phyloP scores from a whole-genome alignment of 2,888 invertebrate species.

The Diachrysia chrysitis region DNA sequence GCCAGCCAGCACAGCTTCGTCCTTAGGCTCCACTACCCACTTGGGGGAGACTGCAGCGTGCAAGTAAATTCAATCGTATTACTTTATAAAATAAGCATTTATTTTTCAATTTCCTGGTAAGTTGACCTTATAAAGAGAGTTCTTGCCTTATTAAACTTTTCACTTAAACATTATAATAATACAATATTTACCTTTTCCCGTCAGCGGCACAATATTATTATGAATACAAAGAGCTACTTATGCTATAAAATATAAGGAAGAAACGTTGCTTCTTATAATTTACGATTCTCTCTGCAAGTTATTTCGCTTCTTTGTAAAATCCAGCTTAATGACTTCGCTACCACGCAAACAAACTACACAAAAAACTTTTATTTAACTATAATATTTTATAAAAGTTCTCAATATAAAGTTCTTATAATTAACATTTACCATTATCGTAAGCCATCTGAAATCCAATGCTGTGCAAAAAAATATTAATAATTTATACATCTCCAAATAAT shows the following conservation, averaged over 20 bases:
- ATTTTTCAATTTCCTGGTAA: background rate
- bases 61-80: slow-evolving; percentile 44
- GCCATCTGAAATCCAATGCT: slow-evolving; percentile 87
- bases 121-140: slow-evolving; percentile 12
- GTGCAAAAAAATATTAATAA: slow-evolving; percentile 80
- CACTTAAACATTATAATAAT: slow-evolving; percentile 31
- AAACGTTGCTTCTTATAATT: slow-evolving; percentile 14
- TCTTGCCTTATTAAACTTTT: slow-evolving; percentile 22
- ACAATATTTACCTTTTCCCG: slow-evolving; percentile 48
- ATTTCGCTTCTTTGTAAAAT: slow-evolving; percentile 8
- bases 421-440: slow-evolving; percentile 80
- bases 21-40: slow-evolving; percentile 92
- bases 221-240: slow-evolving; percentile 38
- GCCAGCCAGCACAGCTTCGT: slow-evolving; percentile 92
- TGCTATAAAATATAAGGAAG: slow-evolving; percentile 21
- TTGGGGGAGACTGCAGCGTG: slow-evolving; percentile 92
- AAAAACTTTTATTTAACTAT: background rate
- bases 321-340: background rate
- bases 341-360: background rate
- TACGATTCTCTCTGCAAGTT: background rate
- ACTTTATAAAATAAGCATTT: slow-evolving; percentile 10
- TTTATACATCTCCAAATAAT: slow-evolving; percentile 57
- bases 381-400: background rate
- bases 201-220: slow-evolving; percentile 49
- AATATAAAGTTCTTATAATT: slow-evolving; percentile 39